A percentile compares a stretch with the other conserved stretches of the same genome.
Conservation (phyloP, 2,888 invertebrate genomes). For the Epinotia ramella region DNA sequence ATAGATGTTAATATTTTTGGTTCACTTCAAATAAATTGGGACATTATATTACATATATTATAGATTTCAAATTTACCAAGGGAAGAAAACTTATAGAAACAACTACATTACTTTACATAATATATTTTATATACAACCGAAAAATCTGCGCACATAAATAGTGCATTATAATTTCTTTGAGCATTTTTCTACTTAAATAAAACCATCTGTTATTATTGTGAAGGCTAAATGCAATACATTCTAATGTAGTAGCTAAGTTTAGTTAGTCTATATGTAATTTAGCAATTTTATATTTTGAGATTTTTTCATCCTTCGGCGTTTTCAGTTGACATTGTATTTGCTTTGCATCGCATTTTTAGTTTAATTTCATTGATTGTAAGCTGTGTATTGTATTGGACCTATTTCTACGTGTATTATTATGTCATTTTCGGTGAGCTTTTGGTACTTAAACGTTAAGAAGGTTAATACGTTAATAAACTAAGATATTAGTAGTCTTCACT, state of each 20-base stretch:
- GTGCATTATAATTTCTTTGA: constrained; percentile 63
- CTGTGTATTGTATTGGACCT: constrained; percentile 23
- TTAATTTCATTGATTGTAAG: constrained; percentile 42
- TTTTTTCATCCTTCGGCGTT: constrained; percentile 56
- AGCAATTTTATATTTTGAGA: constrained; percentile 62
- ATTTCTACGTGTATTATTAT: constrained; percentile 28
- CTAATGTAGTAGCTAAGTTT: constrained; percentile 71
- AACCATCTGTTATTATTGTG: constrained; percentile 51
- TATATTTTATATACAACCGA: constrained; percentile 50
- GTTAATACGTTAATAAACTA: too few relatives aligned
- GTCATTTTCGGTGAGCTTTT: not conserved
- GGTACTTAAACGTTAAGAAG: not conserved
- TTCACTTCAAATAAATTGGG: constrained; percentile 2
- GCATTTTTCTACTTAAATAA: constrained; percentile 54
- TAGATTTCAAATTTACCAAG: not conserved
- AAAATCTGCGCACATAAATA: constrained; percentile 59
- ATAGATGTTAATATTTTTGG: constrained; percentile 18
- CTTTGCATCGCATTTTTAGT: constrained; percentile 47
- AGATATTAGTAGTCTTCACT: too few relatives aligned
- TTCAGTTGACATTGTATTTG: constrained; percentile 55
- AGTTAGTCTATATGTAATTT: constrained; percentile 62
- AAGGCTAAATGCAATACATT: constrained; percentile 77
- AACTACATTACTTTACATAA: constrained; percentile 17
- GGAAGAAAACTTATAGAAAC: not conserved
- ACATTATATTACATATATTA: not conserved